phyloP scores from a whole-genome alignment of 2,113 vertebrate species.

The Eupsittula cactorum region DNA sequence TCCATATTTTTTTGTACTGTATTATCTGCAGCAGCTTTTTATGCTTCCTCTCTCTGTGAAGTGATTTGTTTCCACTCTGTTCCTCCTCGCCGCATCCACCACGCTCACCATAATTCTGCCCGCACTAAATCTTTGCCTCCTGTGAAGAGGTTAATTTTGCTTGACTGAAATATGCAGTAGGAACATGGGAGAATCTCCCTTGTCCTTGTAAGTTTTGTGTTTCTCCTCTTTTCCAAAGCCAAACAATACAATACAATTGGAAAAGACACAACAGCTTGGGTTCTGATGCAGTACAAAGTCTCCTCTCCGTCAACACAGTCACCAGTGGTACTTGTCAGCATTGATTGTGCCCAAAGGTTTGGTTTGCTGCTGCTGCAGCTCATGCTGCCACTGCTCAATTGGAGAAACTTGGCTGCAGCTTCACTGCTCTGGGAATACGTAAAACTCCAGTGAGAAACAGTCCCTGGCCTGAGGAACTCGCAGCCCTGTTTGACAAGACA shows the following conservation, averaged over 20 bases:
- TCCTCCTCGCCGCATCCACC: rapidly evolving
- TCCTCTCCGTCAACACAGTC: not conserved
- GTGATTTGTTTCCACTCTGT: not conserved
- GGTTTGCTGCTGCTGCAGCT: not conserved
- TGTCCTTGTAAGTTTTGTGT: not conserved
- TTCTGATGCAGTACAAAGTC: not conserved
- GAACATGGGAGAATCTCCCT: not conserved
- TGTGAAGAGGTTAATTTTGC: not conserved
- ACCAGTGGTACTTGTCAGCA: not conserved
- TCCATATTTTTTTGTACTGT: not conserved
- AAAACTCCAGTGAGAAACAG: not conserved
- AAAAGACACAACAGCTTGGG: not conserved
- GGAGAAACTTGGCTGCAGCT: not conserved
- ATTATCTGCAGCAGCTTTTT: not conserved
- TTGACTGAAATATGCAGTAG: not conserved
- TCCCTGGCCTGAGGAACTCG: not conserved
- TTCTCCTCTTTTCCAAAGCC: not conserved
- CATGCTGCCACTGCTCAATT: rapidly evolving
- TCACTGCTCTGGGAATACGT: not conserved
- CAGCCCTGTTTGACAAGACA: not conserved
- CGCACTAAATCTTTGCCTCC: not conserved
- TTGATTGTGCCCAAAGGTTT: not conserved
- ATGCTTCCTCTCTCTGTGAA: not conserved
- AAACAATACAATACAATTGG: not conserved
- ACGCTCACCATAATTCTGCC: rapidly evolving